Percentiles rank a stretch among this genome's conserved stretches.
Conservation (phyloP, 2,113 vertebrate genomes). For the Corythaeola cristata region DNA sequence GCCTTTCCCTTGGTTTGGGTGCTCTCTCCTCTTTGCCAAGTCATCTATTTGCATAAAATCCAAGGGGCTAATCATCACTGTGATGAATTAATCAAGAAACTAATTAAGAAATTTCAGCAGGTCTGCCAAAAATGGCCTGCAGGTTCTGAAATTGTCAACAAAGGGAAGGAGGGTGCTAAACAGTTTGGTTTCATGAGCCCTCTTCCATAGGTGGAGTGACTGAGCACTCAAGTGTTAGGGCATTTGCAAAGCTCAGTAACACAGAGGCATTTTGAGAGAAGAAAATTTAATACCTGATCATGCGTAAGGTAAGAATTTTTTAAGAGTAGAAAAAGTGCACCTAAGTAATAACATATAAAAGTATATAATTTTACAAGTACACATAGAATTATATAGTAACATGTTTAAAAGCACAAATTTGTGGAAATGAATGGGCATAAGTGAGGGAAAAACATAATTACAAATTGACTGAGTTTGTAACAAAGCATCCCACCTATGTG, state of each 20-base stretch:
- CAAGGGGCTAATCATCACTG: background rate
- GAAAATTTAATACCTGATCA: background rate
- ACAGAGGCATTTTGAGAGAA: background rate
- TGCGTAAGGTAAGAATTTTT: fast-evolving
- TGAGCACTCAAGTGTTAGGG: background rate
- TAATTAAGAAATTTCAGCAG: background rate
- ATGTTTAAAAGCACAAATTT: background rate
- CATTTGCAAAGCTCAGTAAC: background rate
- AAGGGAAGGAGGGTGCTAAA: background rate
- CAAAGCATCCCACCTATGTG: background rate
- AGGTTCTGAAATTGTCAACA: background rate
- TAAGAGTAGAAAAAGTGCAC: background rate
- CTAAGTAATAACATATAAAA: background rate
- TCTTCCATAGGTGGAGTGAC: background rate
- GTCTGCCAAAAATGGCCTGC: background rate
- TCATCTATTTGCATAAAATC: background rate
- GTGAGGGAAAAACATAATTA: fast-evolving
- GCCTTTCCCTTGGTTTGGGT: background rate
- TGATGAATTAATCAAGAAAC: background rate
- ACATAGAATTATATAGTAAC: background rate
- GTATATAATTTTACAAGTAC: background rate
- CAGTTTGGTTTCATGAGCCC: background rate
- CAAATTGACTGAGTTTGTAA: background rate
- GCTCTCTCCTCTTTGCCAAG: background rate
- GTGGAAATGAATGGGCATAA: background rate